Evolutionary conservation across 2,113 vertebrate species (phyloP).

Genomic region (Pollimyrus isidori): DNA sequence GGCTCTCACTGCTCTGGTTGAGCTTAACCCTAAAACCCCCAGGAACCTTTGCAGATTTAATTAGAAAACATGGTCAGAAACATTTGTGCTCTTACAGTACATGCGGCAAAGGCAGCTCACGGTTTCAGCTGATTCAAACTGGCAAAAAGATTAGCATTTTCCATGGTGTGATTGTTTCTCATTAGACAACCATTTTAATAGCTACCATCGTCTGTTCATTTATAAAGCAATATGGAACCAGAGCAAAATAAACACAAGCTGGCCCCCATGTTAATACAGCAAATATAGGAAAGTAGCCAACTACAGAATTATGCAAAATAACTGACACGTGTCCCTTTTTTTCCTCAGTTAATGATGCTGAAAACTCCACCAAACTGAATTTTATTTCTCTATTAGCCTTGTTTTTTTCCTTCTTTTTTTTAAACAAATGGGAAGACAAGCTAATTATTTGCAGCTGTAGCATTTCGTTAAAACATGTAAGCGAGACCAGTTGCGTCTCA

Average conservation of each 20-base stretch:
- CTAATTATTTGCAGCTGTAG: not conserved
- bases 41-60: not conserved
- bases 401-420: not conserved
- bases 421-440: not conserved
- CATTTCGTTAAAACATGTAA: not conserved
- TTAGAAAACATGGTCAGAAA: not conserved
- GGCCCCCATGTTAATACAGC: not conserved
- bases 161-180: not conserved
- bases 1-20: not conserved
- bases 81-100: not conserved
- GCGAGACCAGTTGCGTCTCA: not conserved
- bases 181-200: not conserved
- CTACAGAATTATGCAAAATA: not conserved
- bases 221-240: not conserved
- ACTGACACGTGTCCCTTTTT: not conserved
- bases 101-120: not conserved
- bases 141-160: not conserved
- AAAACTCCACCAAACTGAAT: not conserved
- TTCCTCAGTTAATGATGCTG: not conserved
- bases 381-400: not conserved
- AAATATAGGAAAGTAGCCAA: not conserved
- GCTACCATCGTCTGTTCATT: not conserved
- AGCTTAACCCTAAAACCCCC: not conserved
- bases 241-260: not conserved
- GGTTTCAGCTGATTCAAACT: conserved; percentile 1